A percentile compares a stretch with the other conserved stretches of the same genome.
These are phyloP conservation scores for Drosophila robusta DNA, from an alignment of 2,888 invertebrate genomes.

Conservation along the genomic window DNA sequence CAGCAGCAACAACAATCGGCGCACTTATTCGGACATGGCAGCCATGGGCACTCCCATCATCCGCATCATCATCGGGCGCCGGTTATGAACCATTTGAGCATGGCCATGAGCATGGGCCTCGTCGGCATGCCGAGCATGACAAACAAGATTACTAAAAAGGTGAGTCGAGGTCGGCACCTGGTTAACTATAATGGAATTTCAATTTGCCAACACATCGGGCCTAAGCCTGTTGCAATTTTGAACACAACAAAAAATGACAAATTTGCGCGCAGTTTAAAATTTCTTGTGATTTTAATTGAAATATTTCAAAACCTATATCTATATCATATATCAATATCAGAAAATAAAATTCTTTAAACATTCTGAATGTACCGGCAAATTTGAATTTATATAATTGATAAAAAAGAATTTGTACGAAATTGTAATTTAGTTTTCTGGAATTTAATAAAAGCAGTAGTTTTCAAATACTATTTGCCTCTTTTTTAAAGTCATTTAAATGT, in stretches of 20 bases:
- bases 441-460: too few relatives aligned
- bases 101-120: conserved; percentile 84
- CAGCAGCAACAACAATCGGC: conserved; percentile 65
- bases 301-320: too few relatives aligned
- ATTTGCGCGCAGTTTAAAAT: too few relatives aligned
- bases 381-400: too few relatives aligned
- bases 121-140: conserved; percentile 78
- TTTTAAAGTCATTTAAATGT: too few relatives aligned
- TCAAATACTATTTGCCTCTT: too few relatives aligned
- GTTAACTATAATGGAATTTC: conserved; percentile 1
- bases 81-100: conserved; percentile 83
- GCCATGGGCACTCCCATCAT: conserved; percentile 65
- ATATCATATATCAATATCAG: too few relatives aligned
- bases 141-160: conserved; percentile 83
- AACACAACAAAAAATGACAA: background rate
- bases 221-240: background rate
- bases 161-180: conserved; percentile 37
- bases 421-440: too few relatives aligned
- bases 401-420: too few relatives aligned
- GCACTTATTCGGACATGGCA: conserved; percentile 52
- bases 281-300: too few relatives aligned
- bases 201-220: background rate
- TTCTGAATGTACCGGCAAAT: too few relatives aligned
- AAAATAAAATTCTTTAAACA: too few relatives aligned
- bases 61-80: conserved; percentile 74